Evolutionary conservation across 1,140 invertebrate genomes (phyloP).

Genomic region (Halyomorpha halys): DNA sequence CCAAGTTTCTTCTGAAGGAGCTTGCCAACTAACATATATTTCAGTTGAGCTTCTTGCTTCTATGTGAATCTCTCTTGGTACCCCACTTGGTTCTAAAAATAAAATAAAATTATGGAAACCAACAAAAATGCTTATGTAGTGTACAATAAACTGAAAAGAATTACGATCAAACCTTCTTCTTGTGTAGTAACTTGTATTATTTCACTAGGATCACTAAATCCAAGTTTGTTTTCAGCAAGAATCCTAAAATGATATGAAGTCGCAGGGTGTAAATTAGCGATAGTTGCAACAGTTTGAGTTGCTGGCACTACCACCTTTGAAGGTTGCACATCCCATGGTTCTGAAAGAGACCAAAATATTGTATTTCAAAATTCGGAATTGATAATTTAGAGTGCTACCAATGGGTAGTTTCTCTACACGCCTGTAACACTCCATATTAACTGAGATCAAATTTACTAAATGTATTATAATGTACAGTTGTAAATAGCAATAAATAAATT

Average conservation of each 20-base stretch:
- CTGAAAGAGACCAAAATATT: too few species aligned
- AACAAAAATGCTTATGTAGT: not conserved
- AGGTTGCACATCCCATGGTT: slow-evolving; percentile 61
- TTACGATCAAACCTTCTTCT: slow-evolving; percentile 60
- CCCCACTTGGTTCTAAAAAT: slow-evolving; percentile 67
- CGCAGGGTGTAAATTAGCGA: slow-evolving; percentile 72
- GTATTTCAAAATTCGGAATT: too few species aligned
- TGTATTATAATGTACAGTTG: too few species aligned
- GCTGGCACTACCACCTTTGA: slow-evolving; percentile 69
- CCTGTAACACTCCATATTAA: too few species aligned
- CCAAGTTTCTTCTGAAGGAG: slow-evolving; percentile 73
- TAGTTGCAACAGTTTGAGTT: slow-evolving; percentile 60
- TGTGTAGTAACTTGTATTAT: slow-evolving; percentile 67
- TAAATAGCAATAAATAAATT: too few species aligned
- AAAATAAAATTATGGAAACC: not conserved
- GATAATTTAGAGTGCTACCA: too few species aligned
- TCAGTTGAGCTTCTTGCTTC: slow-evolving; percentile 82
- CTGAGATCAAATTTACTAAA: too few species aligned
- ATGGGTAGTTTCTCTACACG: too few species aligned
- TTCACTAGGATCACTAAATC: slow-evolving; percentile 75
- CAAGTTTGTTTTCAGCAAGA: slow-evolving; percentile 77
- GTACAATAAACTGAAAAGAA: not conserved
- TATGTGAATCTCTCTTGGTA: slow-evolving; percentile 71
- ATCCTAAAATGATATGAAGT: slow-evolving; percentile 83
- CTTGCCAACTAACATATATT: slow-evolving; percentile 78